Conservation (phyloP, 2,888 invertebrate species). For the Taphrorychus bicolor region DNA sequence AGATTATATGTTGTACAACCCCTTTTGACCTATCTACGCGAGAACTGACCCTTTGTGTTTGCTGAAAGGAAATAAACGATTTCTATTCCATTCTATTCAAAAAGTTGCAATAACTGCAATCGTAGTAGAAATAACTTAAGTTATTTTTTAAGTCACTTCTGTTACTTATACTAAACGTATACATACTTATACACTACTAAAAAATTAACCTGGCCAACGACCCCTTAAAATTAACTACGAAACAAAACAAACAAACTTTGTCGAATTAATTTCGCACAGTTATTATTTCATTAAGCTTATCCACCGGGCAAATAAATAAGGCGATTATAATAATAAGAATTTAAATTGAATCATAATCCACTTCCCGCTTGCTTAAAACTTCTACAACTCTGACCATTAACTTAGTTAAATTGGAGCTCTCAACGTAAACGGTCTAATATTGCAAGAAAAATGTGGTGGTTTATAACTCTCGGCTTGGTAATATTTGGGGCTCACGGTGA, state of each 20-base stretch:
- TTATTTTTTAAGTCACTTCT: no score
- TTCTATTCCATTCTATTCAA: no score
- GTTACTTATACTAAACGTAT: no score
- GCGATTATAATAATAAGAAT: slow-evolving; percentile 18
- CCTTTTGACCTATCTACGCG: no score
- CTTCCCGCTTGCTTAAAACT: slow-evolving; percentile 16
- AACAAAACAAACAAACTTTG: background rate
- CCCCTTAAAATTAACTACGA: background rate
- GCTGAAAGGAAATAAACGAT: no score
- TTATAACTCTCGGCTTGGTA: no score
- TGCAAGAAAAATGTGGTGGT: background rate
- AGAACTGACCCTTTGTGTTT: no score
- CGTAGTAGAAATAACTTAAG: no score
- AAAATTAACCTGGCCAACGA: background rate
- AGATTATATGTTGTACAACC: no score
- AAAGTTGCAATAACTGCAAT: no score
- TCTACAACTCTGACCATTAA: background rate
- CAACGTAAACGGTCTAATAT: background rate
- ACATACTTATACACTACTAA: no score
- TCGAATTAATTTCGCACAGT: background rate
- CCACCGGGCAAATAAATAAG: background rate
- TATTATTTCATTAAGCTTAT: slow-evolving; percentile 14
- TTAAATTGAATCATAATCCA: slow-evolving; percentile 22
- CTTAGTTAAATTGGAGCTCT: background rate
- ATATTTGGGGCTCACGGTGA: no score